These are phyloP conservation scores for Corythornis madagascariensis DNA, from an alignment of 2,113 vertebrate species.

Conservation along the genomic window DNA sequence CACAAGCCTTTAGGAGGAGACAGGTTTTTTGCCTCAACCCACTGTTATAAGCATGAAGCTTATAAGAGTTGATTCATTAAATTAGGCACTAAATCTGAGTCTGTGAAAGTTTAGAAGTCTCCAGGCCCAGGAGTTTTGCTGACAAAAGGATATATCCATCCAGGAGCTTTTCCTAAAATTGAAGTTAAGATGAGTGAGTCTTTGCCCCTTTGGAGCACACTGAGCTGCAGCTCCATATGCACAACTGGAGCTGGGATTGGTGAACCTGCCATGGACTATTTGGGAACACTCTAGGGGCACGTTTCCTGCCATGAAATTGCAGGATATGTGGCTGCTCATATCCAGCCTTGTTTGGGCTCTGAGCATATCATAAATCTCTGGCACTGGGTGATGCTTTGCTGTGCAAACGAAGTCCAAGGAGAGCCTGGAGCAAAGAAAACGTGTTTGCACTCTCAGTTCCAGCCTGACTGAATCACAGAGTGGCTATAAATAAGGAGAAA, in stretches of 20 bases:
- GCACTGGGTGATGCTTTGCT: constrained; percentile 34
- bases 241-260: background rate
- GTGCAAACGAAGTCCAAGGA: constrained; percentile 51
- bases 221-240: background rate
- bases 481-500: constrained; percentile 57
- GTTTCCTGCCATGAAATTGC: background rate
- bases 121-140: background rate
- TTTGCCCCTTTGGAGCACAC: background rate
- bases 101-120: background rate
- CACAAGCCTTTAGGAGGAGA: background rate
- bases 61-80: background rate
- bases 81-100: background rate
- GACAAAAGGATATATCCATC: background rate
- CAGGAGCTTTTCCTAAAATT: background rate
- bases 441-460: constrained; percentile 47
- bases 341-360: constrained; percentile 32
- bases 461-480: constrained; percentile 34
- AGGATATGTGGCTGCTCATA: constrained; percentile 23
- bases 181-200: background rate
- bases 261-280: background rate
- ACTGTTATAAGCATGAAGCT: background rate
- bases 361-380: constrained; percentile 5
- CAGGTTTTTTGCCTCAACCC: background rate
- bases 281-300: background rate
- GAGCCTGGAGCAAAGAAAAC: constrained; percentile 39